Evolutionary conservation across 2,113 vertebrate genomes (phyloP).

Genomic region (Catharus minimus): DNA sequence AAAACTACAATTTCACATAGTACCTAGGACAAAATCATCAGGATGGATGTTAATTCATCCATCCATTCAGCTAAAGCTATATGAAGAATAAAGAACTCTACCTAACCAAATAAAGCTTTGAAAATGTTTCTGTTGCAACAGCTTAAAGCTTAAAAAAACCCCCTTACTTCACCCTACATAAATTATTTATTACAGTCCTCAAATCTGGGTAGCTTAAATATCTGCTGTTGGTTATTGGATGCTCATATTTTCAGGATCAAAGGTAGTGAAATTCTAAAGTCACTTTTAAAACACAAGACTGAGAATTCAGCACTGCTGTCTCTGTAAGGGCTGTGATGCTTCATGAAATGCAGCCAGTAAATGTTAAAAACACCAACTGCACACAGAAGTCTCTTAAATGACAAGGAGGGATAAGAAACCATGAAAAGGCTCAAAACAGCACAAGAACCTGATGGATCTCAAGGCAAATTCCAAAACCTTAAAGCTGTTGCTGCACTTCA

Average conservation of each 20-base stretch:
- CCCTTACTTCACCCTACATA: not conserved
- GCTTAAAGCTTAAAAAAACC: not conserved
- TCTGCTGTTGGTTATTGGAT: not conserved
- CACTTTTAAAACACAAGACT: fast-evolving
- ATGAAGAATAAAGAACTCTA: not conserved
- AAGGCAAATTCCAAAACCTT: not conserved
- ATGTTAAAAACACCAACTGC: not conserved
- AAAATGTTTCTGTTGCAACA: not conserved
- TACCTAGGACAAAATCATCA: not conserved
- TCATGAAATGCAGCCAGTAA: not conserved
- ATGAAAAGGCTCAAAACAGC: not conserved
- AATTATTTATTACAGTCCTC: not conserved
- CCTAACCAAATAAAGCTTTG: not conserved
- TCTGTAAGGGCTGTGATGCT: not conserved
- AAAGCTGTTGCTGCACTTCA: not conserved
- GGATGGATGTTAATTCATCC: not conserved
- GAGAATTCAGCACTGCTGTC: not conserved
- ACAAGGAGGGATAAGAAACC: not conserved
- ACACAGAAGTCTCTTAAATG: not conserved
- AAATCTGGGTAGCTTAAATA: not conserved
- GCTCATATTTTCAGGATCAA: not conserved
- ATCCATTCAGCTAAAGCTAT: not conserved
- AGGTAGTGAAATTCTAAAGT: not conserved
- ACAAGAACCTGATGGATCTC: not conserved
- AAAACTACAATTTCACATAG: not conserved